Percentiles rank a stretch among this genome's conserved stretches.
Evolutionary conservation across 1,140 invertebrate genomes (phyloP).

Genomic region (Bicyclus anynana): DNA sequence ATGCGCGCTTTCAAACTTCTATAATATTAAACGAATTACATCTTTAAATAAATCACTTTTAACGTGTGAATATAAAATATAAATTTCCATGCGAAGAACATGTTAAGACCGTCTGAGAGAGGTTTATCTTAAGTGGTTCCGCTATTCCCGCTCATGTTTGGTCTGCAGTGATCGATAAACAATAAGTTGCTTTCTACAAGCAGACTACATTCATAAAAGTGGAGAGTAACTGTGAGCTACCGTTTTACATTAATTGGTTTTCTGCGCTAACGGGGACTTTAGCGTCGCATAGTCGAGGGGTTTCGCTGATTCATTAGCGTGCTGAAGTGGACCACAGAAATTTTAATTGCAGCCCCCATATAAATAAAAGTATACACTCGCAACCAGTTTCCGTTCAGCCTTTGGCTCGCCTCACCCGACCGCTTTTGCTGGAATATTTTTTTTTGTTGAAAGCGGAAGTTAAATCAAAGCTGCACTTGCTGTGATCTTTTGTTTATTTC

Average conservation of each 20-base stretch:
- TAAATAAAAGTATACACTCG: slow-evolving; percentile 11
- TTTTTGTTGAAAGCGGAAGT: neutral
- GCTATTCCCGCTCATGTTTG: neutral
- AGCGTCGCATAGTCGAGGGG: slow-evolving; percentile 33
- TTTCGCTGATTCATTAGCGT: slow-evolving; percentile 47
- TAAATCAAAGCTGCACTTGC: slow-evolving; percentile 3
- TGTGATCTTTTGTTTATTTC: neutral
- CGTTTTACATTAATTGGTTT: slow-evolving; percentile 56
- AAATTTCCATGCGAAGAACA: neutral
- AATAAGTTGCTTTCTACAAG: slow-evolving; percentile 11
- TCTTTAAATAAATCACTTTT: neutral
- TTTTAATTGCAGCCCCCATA: slow-evolving; percentile 50
- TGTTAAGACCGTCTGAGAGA: neutral
- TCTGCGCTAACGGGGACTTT: slow-evolving; percentile 33
- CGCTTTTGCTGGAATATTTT: neutral
- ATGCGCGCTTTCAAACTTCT: too few species aligned
- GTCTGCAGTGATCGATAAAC: slow-evolving; percentile 3
- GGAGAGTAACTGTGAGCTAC: slow-evolving; percentile 35
- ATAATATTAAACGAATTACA: too few species aligned
- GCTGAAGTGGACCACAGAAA: slow-evolving; percentile 53
- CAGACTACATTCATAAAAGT: slow-evolving; percentile 29
- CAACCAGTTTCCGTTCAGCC: neutral
- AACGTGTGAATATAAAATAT: neutral
- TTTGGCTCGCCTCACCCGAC: neutral
- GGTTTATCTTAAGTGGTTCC: slow-evolving; percentile 2